Conservation (phyloP, 1,140 invertebrate species). For the Trypoxylus dichotomus region DNA sequence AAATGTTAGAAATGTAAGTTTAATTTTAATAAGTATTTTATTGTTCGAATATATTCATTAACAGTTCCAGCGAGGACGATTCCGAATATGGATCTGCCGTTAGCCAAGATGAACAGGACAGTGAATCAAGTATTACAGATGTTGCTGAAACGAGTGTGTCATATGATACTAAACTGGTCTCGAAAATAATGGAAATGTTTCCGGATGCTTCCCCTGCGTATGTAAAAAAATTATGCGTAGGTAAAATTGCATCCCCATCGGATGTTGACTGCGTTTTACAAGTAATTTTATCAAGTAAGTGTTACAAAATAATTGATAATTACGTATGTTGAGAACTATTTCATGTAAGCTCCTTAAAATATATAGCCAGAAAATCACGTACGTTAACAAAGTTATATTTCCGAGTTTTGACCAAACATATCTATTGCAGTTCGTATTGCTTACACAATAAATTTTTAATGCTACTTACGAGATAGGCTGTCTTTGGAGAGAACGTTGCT, state of each 20-base stretch:
- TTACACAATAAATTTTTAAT: no score
- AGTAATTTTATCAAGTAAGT: not conserved
- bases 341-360: no score
- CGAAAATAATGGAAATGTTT: constrained; percentile 17
- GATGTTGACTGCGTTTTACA: not conserved
- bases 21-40: not conserved
- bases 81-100: not conserved
- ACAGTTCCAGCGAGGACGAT: not conserved
- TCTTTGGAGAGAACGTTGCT: no score
- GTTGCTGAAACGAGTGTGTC: not conserved
- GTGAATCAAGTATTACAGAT: not conserved
- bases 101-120: not conserved
- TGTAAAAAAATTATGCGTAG: not conserved
- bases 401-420: no score
- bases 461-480: no score
- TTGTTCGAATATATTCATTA: not conserved
- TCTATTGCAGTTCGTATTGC: no score
- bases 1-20: constrained; percentile 16
- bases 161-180: not conserved
- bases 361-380: no score
- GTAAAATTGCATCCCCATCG: not conserved
- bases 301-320: not conserved
- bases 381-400: no score
- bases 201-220: not conserved
- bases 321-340: no score